Evolutionary conservation across 35 echinoderm and acorn worm genomes (phyloP), one percentile per base, ranked within the genome.

Genomic region (Lytechinus pictus): DNA sequence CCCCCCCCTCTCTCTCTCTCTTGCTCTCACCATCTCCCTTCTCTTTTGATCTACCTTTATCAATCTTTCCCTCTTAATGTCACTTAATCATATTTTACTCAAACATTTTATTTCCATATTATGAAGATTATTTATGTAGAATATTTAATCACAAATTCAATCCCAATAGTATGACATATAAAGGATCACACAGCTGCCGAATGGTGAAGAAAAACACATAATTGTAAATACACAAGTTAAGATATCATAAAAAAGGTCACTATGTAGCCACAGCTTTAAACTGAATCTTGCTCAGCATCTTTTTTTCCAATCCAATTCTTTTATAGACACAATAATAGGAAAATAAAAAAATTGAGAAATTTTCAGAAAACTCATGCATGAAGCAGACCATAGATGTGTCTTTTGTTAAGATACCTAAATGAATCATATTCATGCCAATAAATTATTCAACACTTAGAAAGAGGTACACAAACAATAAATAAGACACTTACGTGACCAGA

Each of bases 141-240:
- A 79, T 79, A 79, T 79, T n/a, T 79, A 79, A 71, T 79, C 12
- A 79, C 66, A 79, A n/a, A 79, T 79, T n/a, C n/a, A 79, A 71
- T 79, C 12, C 19, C 66, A 79, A n/a, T 24, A 79, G 66, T 24
- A 19, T 79, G 19, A 79, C 66, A 79, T 79, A 79, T 14, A 79
- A 79, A 79, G n/a, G 19, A 79, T 79, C n/a, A 24, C 66, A 79
- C 66, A 90, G 88, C 88, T 90, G 88, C 88, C 88, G 16, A 90
- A 54, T 90, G 88, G 88, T 90, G 88, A 90, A 90, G 88, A 90
- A 90, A 90, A 6, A 54, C 16, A 79, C 19, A 90, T 14, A 21
- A 90, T 90, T 90, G n/a, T 90, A 51, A 90, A 79, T 4, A 79
- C n/a, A 79, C 66, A 79, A 79, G 33, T 79, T 24, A 79, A 79